Base-by-base conservation (phyloP, 2,797 vertebrate species). In the Helarctos malayanus region DNA sequence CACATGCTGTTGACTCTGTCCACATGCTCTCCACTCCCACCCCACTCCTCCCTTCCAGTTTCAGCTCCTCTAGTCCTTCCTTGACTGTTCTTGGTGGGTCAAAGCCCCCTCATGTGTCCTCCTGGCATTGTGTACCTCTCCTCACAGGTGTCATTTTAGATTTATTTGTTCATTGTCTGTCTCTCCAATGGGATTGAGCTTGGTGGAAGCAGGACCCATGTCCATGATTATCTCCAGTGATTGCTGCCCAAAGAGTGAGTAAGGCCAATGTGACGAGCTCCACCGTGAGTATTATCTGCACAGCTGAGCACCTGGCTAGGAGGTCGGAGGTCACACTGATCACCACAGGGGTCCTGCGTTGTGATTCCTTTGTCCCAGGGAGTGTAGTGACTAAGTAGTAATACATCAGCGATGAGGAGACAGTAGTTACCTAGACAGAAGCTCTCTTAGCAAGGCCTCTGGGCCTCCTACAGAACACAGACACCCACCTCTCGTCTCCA, bases 301-400 rank as follows among this genome's bases (percentile, higher is more conserved):
- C 61, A 63, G 21, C 7, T 4, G 14, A 52, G 61, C 23, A 0
- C 10, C 9, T 2, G 38, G 54, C 7, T 65, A 9, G 49, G 41
- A 35, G 38, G 23, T 1, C 3, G 8, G 25, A 11, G 7, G 3
- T n/a, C 59, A 54, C 35, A 0, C 47, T 45, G 65, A 35, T 11
- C 21, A 0, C 63, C 29, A 3, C 0, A 2, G 10, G 3, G 41
- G 15, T 25, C 38, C 65, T 1, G 5, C 0, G 47, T 2, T 27
- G 21, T 8, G 21, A 15, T n/a, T 12, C 47, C 41, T 65, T 35
- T 47, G 23, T 35, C 21, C 32, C 25, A 8, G 23, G 52, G n/a
- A 54, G 7, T n/a, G 27, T 11, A 45, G 23, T 29, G 35, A 56
- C 16, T 23, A 18, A 13, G 38, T 14, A 13, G 4, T 14, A 35